Conservation (phyloP, 2,113 vertebrate species). For the Ctenodactylus gundi region DNA sequence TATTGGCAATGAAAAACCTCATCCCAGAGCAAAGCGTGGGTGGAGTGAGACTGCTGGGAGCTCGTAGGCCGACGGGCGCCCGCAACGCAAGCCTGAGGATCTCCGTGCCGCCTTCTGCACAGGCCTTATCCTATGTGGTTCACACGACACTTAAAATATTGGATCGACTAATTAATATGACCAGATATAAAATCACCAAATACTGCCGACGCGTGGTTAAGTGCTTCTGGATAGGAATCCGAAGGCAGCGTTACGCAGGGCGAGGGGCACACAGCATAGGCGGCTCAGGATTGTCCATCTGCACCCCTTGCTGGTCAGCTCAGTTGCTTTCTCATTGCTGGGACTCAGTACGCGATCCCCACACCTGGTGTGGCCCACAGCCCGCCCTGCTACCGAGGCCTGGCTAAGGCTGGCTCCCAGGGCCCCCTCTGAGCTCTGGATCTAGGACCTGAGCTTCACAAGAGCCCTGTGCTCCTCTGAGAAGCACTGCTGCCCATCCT, state of each 20-base stretch:
- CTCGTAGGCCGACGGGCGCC: fast-evolving
- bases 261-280: background rate
- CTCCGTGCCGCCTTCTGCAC: background rate
- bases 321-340: too few relatives aligned
- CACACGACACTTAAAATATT: background rate
- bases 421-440: background rate
- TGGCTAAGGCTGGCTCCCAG: background rate
- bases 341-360: too few relatives aligned
- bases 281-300: background rate
- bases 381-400: background rate
- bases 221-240: background rate
- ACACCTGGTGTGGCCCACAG: background rate
- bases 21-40: slow-evolving; percentile 30
- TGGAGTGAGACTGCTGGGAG: background rate
- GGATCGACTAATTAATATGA: background rate
- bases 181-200: slow-evolving; percentile 14
- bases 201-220: background rate
- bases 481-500: fast-evolving
- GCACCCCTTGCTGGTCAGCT: background rate
- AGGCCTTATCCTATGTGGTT: background rate
- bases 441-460: background rate
- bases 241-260: background rate
- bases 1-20: background rate
- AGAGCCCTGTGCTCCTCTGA: too few relatives aligned
- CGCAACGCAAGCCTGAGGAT: background rate